A percentile compares a stretch with the other conserved stretches of the same genome.
Evolutionary conservation across 2,113 vertebrate species (phyloP).

Genomic region (Porphyrio hochstetteri): DNA sequence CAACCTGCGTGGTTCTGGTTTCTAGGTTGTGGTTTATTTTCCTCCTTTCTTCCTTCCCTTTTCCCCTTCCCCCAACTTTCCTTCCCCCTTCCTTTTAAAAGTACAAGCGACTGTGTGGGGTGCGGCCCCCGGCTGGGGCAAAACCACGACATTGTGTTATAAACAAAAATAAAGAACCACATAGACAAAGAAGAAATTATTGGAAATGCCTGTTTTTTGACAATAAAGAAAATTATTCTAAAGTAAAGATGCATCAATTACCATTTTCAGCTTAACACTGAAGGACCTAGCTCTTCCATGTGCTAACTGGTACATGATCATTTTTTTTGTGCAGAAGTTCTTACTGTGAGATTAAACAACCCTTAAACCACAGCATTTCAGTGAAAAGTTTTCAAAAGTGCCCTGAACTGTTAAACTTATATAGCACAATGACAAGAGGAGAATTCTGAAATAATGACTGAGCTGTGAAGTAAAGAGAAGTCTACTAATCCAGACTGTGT

Average conservation of each 20-base stretch:
- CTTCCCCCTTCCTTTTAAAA: no score
- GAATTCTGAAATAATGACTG: background rate
- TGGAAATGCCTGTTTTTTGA: background rate
- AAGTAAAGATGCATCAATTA: background rate
- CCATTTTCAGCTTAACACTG: background rate
- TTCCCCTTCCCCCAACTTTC: no score
- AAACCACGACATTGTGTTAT: background rate
- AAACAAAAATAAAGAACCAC: background rate
- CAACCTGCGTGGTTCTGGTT: no score
- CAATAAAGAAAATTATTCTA: background rate
- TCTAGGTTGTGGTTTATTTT: no score
- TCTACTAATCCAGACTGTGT: background rate
- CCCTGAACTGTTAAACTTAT: background rate
- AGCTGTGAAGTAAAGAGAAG: background rate
- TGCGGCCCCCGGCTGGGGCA: no score
- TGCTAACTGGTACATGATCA: background rate
- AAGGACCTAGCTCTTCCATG: rapidly evolving
- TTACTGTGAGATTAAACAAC: background rate
- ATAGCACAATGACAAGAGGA: background rate
- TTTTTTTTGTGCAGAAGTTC: background rate
- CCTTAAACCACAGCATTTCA: background rate
- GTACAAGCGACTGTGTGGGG: no score
- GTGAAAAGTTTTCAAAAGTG: background rate
- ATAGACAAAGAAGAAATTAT: background rate
- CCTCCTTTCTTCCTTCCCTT: no score